phyloP scores from a whole-genome alignment of 2,797 vertebrate genomes.

The Phataginus tricuspis region DNA sequence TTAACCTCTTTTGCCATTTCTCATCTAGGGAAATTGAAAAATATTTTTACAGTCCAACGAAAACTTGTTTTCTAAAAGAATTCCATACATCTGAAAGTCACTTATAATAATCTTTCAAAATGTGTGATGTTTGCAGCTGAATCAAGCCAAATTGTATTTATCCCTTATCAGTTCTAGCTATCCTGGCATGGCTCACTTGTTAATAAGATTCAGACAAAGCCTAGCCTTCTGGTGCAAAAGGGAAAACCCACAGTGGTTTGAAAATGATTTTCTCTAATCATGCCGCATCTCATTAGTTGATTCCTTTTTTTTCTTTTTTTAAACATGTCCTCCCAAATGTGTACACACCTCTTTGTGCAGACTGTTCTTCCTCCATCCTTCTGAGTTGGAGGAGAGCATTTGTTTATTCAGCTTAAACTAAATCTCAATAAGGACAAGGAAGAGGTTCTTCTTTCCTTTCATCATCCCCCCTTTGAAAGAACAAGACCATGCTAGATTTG shows the following conservation, averaged over 20 bases:
- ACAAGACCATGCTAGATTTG: not conserved
- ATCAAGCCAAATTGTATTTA: slow-evolving; percentile 65
- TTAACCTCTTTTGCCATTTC: slow-evolving; percentile 79
- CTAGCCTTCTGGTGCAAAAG: slow-evolving; percentile 45
- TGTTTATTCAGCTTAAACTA: not conserved
- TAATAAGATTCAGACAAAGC: slow-evolving; percentile 80
- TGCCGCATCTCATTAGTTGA: slow-evolving; percentile 63
- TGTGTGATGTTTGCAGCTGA: slow-evolving; percentile 76
- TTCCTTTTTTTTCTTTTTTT: slow-evolving; percentile 44
- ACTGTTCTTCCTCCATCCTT: not conserved
- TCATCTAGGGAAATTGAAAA: slow-evolving; percentile 79
- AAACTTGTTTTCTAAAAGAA: slow-evolving; percentile 50
- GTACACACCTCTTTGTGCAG: slow-evolving; percentile 7
- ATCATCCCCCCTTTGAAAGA: not conserved
- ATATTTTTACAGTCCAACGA: slow-evolving; percentile 63
- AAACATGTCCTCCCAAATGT: slow-evolving; percentile 60
- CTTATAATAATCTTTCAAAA: slow-evolving; percentile 74
- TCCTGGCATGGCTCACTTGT: slow-evolving; percentile 70
- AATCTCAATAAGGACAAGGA: slow-evolving; percentile 25
- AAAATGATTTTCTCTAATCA: slow-evolving; percentile 79
- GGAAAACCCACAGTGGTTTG: slow-evolving; percentile 61
- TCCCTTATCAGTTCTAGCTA: slow-evolving; percentile 62
- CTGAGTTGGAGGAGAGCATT: slow-evolving; percentile 55
- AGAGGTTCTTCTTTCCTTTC: slow-evolving; percentile 9
- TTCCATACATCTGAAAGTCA: slow-evolving; percentile 41